Evolutionary conservation across 2,797 vertebrate genomes (phyloP), one percentile per base, ranked within the genome.

Genomic region (Eremophila alpestris): DNA sequence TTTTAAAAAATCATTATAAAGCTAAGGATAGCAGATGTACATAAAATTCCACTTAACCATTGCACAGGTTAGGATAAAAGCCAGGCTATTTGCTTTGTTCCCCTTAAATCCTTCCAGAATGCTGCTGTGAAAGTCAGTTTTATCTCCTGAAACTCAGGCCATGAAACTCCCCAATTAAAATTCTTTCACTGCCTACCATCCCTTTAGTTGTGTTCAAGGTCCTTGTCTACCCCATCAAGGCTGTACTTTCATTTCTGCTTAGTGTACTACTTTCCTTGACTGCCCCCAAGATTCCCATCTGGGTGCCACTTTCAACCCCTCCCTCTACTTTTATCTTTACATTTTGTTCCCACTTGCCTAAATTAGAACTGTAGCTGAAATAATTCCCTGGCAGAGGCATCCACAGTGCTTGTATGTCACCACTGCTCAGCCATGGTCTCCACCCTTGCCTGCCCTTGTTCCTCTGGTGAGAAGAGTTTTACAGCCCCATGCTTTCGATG

Each of bases 81-180:
- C 8, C 65, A 85, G 65, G 19, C 23, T 95, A 81, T 83, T 94
- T 91, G 65, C 92, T 92, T 96, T 96, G 65, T 87, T 95, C 78
- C 65, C 23, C 65, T 94, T 75, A 90, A 95, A 87, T 86, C 65
- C 36, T 90, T 95, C 40, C 49, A 62, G 75, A 95, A 94, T 52
- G 54, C 82, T 75, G 78, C 90, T 92, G 73, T 65, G 65, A 95
- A 89, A 93, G 55, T 77, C 92, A 93, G 84, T 77, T 96, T 95
- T 89, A 95, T 91, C 84, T 94, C 71, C 90, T 85, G 75, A 95
- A 93, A 58, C 78, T 89, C 87, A 91, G 71, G 36, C 75, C 68
- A 83, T 62, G 64, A 94, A 91, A 81, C 55, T 85, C 48, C n/a
- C 73, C 94, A 97, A 94, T 97, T 96, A 95, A 95, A 93, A 91